phyloP scores from a whole-genome alignment of 2,113 vertebrate genomes.

The Glaucomys volans region DNA sequence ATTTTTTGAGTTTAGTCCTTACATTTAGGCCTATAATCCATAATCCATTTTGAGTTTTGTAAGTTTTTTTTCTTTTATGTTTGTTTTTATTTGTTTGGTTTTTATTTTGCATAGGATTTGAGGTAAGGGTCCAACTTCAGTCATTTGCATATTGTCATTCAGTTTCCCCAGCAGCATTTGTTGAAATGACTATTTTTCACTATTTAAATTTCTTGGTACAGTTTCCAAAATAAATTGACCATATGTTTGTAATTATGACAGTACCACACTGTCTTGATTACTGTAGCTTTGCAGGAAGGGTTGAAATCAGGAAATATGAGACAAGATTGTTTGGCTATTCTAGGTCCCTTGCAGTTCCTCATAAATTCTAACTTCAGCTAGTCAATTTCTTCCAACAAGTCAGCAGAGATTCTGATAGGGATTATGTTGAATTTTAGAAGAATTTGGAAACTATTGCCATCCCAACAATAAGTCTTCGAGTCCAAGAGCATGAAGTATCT shows the following conservation, averaged over 20 bases:
- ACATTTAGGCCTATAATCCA: background rate
- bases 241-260: constrained; percentile 55
- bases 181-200: constrained; percentile 62
- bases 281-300: constrained; percentile 20
- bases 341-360: background rate
- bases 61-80: background rate
- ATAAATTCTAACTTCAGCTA: constrained; percentile 28
- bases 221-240: constrained; percentile 57
- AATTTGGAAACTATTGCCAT: background rate
- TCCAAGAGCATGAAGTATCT: background rate
- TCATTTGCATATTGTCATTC: background rate
- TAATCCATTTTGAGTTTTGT: background rate
- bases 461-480: background rate
- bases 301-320: constrained; percentile 33
- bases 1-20: background rate
- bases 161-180: constrained; percentile 19
- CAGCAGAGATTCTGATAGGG: background rate
- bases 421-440: background rate
- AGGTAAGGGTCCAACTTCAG: background rate
- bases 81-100: constrained; percentile 19
- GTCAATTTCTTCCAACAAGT: background rate
- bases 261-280: constrained; percentile 50
- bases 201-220: constrained; percentile 54
- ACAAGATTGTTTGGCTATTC: constrained; percentile 30
- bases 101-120: constrained; percentile 1